Evolutionary conservation across 2,113 vertebrate genomes (phyloP), one percentile per base, ranked within the genome.

Genomic region (Elachura formosa): DNA sequence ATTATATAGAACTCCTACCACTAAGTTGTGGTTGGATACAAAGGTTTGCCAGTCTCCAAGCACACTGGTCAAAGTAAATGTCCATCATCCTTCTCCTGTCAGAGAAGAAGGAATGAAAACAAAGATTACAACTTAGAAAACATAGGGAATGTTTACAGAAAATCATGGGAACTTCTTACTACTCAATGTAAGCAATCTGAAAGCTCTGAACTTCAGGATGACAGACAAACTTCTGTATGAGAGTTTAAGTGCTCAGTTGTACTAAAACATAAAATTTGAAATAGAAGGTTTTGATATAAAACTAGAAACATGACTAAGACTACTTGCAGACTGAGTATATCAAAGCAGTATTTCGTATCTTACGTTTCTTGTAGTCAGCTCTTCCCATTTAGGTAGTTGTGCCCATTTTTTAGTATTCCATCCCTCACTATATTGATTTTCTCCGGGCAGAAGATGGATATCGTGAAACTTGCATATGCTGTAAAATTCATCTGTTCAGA

Each of bases 391-490:
- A 26, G n/a, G 22, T 66, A 4, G 26, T 49, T 54, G 7, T 51
- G 43, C 33, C 41, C 7, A 1, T 43, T 34, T 76, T 45, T 68
- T 33, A 48, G 22, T 69, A 23, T 64, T 77, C 38, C 29, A 54
- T 41, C 45, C 74, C 36, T 74, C 34, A 54, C 36, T 1, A 0
- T 43, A 40, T 45, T 68, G 40, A 56, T 66, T 93, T 77, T 40
- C 28, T 71, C 14, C 34, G 40, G 68, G 61, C 36, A 38, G n/a
- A 40, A 75, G 28, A 11, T 34, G 19, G 41, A 15, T 36, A 6
- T 15, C 0, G 0, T n/a, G 21, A 54, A 81, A 33, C 19, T 71
- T 62, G 14, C 4, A 10, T 33, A 11, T 22, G 15, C 21, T 33
- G 5, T 71, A 67, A 62, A 80, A 59, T 59, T 46, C 2, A 9